Evolutionary conservation across 2,113 vertebrate genomes (phyloP), one percentile per base, ranked within the genome.

Genomic region (Scolopax mira): DNA sequence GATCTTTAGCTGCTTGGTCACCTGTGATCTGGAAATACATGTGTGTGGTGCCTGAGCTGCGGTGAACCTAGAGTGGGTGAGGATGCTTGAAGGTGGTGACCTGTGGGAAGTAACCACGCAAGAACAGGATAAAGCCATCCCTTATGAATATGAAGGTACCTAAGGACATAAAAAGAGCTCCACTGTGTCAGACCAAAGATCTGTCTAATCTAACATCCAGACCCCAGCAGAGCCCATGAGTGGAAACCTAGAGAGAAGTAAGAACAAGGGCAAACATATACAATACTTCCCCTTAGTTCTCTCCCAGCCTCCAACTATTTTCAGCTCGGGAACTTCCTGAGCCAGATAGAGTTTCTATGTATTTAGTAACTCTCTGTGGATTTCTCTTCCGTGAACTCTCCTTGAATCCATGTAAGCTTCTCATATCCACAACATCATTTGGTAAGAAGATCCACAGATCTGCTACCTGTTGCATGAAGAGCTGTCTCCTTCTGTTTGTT

Each of bases 291-390:
- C 81, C 58, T 91, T 79, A n/a, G 44, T 72, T 33, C 13, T 88
- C 57, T 57, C 61, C 62, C 58, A 77, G 74, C 57, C 85, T 94
- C 46, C 90, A 78, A 82, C 60, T 95, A 80, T 90, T 96, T 96
- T 94, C 90, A 94, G 58, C 71, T 93, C 92, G 83, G 90, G 82
- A 91, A 83, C 67, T 95, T 94, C 90, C 90, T 90, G 94, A 94
- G 79, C 82, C 82, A 96, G 90, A 93, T 58, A 91, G 19, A 23
- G 30, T 85, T 93, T 94, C 75, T 90, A 19, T 83, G 94, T 92
- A 74, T 93, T 92, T 58, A 92, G 75, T 70, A 83, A 80, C 16
- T 80, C 85, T 88, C 90, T 55, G 64, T 92, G 55, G 75, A 92
- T 70, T 94, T 92, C 10, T 90, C 25, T 95, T 83, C 37, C 0